Conservation (phyloP, 35 echinoderm and acorn worm species). For the Heliocidaris tuberculata region DNA sequence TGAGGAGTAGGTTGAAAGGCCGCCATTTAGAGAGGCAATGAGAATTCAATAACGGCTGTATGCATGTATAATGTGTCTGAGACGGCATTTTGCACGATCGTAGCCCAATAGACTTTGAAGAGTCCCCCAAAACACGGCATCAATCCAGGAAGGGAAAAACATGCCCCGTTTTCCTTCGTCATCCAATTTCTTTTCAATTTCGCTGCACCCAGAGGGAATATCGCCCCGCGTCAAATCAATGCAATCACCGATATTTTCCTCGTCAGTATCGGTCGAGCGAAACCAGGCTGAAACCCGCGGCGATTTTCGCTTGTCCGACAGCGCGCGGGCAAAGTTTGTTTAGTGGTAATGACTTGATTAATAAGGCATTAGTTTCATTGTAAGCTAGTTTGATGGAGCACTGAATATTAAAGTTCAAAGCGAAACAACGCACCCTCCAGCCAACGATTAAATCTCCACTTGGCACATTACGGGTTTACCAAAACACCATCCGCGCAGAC, state of each 20-base stretch:
- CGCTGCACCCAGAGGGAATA: conserved; percentile 31
- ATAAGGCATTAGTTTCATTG: conserved; percentile 72
- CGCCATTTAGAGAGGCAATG: conserved; percentile 9
- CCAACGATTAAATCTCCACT: background rate
- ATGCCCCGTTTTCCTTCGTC: conserved; percentile 31
- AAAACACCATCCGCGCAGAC: conserved; percentile 11
- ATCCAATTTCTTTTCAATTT: conserved; percentile 46
- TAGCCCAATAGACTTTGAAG: background rate
- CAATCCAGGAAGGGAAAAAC: conserved; percentile 8
- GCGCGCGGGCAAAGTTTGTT: conserved; percentile 54
- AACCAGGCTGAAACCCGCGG: conserved; percentile 32
- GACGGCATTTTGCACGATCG: background rate
- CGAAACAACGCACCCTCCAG: conserved; percentile 11
- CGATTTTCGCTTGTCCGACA: background rate
- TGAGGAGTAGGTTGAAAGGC: conserved; percentile 19
- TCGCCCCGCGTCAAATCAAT: conserved; percentile 56
- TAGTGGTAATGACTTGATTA: conserved; percentile 73
- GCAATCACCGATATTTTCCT: conserved; percentile 42
- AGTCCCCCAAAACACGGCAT: background rate
- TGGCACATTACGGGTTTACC: conserved; percentile 11
- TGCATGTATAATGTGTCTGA: conserved; percentile 29
- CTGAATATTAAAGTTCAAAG: conserved; percentile 35
- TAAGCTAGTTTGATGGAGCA: conserved; percentile 20
- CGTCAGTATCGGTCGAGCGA: conserved; percentile 23
- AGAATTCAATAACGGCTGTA: conserved; percentile 33